A percentile compares a stretch with the other conserved stretches of the same genome.
These are phyloP conservation scores for Botrylloides violaceus DNA, from an alignment of 23 tunicate species.

Conservation along the genomic window DNA sequence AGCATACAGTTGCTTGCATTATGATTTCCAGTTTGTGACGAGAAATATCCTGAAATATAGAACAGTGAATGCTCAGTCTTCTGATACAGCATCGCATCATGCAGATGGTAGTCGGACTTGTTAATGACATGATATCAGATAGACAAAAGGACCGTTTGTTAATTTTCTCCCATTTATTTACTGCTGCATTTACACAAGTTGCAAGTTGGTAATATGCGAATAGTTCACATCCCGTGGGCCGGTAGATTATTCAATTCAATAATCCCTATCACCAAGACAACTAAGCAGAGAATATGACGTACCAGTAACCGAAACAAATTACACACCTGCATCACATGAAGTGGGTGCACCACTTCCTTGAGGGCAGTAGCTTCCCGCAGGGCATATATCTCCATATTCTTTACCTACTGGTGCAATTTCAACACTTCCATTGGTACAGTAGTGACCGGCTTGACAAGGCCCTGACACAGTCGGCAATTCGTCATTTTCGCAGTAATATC, in stretches of 20 bases:
- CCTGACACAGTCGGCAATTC: constrained; percentile 52
- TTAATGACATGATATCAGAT: too few species aligned
- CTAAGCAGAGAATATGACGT: background rate
- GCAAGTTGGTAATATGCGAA: too few species aligned
- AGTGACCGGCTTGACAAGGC: constrained; percentile 77
- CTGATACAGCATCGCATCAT: too few species aligned
- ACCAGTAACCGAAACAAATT: background rate
- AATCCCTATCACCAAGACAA: too few species aligned
- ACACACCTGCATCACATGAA: constrained; percentile 53
- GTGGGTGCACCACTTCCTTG: constrained; percentile 31
- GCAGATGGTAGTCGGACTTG: too few species aligned
- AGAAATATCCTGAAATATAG: constrained; percentile 34
- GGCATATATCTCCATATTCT: constrained; percentile 63
- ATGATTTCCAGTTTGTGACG: constrained; percentile 16
- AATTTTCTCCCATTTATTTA: too few species aligned
- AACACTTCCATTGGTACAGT: constrained; percentile 60
- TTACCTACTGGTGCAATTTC: constrained; percentile 33
- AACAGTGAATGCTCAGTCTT: too few species aligned
- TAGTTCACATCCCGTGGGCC: too few species aligned
- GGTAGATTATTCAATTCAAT: too few species aligned
- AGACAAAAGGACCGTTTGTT: too few species aligned
- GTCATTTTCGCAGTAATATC: constrained; percentile 51
- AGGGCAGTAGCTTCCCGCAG: constrained; percentile 70
- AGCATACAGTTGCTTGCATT: constrained; percentile 31
- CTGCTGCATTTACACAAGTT: too few species aligned